Evolutionary conservation across 2,797 vertebrate species (phyloP), one percentile per base, ranked within the genome.

Genomic region (Mormyrops attenuatus): DNA sequence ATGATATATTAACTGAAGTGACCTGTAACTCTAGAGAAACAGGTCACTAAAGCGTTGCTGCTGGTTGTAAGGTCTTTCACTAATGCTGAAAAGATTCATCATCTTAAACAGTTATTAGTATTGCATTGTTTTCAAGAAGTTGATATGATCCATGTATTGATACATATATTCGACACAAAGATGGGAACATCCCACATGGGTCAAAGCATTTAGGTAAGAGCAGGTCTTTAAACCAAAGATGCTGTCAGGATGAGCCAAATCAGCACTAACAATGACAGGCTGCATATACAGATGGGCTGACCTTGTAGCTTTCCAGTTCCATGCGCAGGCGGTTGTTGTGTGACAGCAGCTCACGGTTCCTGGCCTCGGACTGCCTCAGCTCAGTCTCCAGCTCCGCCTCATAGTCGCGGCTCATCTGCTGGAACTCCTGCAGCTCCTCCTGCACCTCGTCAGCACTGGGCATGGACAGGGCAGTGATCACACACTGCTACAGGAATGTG

Each of bases 361-460:
- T 96, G 52, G 94, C 93, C 91, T 99, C 99, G 0, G 95, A 97
- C 44, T 99, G 98, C 57, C 99, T 98, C 90, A 99, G 94, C 91
- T 99, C 98, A 0, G 96, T 92, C 92, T 99, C 99, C 93, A 99
- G 94, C 30, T 99, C 99, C 0, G 98, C 98, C 92, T 99, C 99
- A 47, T 99, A 99, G 90, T 99, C 99, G 50, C 97, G 95, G 93
- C 99, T 99, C 94, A 98, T 98, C 94, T 98, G 98, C 90, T 99
- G 98, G 93, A 99, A 99, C 91, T 99, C 98, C 90, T 97, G 96
- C 90, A 99, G 91, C 66, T 99, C 98, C 80, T 97, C 98, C 88
- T 97, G 97, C 0, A 96, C 93, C 41, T 96, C 97, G 3, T 97
- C 96, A n/a, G 97, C 97, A 93, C 98, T 99, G 90, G 3, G 57